phyloP scores from a whole-genome alignment of 64 coral and sea anemone species.

The Acropora tenuis region DNA sequence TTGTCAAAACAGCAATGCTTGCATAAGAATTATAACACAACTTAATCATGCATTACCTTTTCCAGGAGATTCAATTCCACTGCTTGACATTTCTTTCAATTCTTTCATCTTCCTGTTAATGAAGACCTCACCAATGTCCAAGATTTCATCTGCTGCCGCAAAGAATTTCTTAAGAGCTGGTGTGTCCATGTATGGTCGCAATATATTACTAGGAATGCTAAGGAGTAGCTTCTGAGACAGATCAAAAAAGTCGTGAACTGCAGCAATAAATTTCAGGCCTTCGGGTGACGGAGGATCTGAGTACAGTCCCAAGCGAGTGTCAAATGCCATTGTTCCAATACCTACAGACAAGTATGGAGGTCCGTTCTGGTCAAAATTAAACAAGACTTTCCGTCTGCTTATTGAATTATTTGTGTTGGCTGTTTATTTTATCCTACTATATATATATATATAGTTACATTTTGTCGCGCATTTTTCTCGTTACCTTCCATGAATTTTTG shows the following conservation, averaged over 20 bases:
- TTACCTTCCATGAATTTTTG: too few relatives aligned
- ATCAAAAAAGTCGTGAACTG: background rate
- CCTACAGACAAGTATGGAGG: background rate
- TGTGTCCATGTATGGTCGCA: constrained; percentile 21
- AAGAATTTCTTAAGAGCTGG: constrained; percentile 35
- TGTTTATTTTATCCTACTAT: too few relatives aligned
- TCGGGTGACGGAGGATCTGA: constrained; percentile 43
- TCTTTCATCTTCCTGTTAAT: constrained; percentile 45
- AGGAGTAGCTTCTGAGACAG: constrained; percentile 9
- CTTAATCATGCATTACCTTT: background rate
- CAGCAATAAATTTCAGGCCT: constrained; percentile 20
- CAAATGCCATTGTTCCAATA: constrained; percentile 54
- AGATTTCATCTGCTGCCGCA: background rate
- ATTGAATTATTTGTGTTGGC: too few relatives aligned
- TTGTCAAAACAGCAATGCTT: too few relatives aligned
- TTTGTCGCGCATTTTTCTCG: too few relatives aligned
- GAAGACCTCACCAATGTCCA: constrained; percentile 44
- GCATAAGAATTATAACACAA: too few relatives aligned
- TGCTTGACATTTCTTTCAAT: constrained; percentile 29
- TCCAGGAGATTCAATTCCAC: background rate
- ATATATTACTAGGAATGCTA: background rate
- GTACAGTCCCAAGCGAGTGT: constrained; percentile 50
- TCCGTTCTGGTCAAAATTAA: too few relatives aligned
- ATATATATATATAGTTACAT: too few relatives aligned
- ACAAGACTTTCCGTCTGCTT: too few relatives aligned